A percentile compares a stretch with the other conserved stretches of the same genome.
These are phyloP conservation scores for Allenopithecus nigroviridis DNA, from an alignment of 2,797 vertebrate species.

Conservation along the genomic window DNA sequence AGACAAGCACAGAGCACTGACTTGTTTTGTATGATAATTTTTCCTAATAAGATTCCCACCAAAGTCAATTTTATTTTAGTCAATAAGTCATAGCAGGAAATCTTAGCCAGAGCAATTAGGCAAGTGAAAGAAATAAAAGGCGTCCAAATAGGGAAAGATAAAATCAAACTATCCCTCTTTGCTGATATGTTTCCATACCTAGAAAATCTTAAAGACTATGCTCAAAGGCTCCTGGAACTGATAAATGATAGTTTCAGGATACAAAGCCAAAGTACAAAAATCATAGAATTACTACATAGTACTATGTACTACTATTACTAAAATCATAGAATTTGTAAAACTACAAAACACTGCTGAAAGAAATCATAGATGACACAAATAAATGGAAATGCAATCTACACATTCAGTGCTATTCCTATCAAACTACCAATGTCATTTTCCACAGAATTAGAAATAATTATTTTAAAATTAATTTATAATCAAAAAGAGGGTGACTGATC, in stretches of 20 bases:
- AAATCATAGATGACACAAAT: not conserved
- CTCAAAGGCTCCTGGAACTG: not conserved
- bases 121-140: not conserved
- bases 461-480: not conserved
- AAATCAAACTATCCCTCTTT: not conserved
- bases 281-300: not conserved
- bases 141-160: not conserved
- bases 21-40: not conserved
- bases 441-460: not conserved
- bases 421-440: not conserved
- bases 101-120: not conserved
- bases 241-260: not conserved
- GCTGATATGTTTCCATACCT: not conserved
- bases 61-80: constrained; percentile 37
- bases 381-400: not conserved
- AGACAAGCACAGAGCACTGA: not conserved
- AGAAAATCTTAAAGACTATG: not conserved
- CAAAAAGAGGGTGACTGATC: not conserved
- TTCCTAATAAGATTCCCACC: not conserved
- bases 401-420: not conserved
- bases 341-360: not conserved
- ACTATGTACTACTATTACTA: not conserved
- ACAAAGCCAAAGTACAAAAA: not conserved
- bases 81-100: not conserved
- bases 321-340: not conserved